phyloP scores from a whole-genome alignment of 2,888 invertebrate species.

The Ophion costatus region DNA sequence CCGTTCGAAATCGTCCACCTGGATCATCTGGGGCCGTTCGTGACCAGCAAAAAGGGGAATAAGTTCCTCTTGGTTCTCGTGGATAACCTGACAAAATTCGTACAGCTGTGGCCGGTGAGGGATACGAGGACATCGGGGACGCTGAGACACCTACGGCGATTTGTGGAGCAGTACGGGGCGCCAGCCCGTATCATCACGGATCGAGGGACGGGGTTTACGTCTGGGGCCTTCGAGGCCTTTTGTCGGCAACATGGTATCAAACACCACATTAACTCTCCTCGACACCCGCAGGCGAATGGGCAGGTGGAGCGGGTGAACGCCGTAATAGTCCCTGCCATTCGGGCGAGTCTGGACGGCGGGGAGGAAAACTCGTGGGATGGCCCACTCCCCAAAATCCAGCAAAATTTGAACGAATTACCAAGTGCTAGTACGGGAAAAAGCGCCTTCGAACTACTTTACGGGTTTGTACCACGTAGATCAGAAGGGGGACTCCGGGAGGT shows the following conservation, averaged over 20 bases:
- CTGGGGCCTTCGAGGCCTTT: constrained; percentile 27
- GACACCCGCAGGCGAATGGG: constrained; percentile 58
- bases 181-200: too few species aligned
- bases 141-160: too few species aligned
- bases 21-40: constrained; percentile 16
- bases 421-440: constrained; percentile 63
- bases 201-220: constrained; percentile 60
- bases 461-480: constrained; percentile 15
- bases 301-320: constrained; percentile 47
- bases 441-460: constrained; percentile 38
- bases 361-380: background rate
- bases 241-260: constrained; percentile 41
- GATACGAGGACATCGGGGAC: too few species aligned
- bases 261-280: background rate
- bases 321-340: constrained; percentile 52
- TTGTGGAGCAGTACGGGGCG: too few species aligned
- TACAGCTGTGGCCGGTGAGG: too few species aligned
- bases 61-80: constrained; percentile 18
- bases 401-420: constrained; percentile 13
- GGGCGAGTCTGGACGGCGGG: constrained; percentile 19
- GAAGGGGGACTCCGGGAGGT: background rate
- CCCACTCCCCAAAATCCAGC: constrained; percentile 2
- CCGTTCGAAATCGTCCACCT: background rate
- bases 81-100: constrained; percentile 21
- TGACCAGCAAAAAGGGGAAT: constrained; percentile 9